Evolutionary conservation across 35 echinoderm and acorn worm genomes (phyloP).

Genomic region (Lytechinus pictus): DNA sequence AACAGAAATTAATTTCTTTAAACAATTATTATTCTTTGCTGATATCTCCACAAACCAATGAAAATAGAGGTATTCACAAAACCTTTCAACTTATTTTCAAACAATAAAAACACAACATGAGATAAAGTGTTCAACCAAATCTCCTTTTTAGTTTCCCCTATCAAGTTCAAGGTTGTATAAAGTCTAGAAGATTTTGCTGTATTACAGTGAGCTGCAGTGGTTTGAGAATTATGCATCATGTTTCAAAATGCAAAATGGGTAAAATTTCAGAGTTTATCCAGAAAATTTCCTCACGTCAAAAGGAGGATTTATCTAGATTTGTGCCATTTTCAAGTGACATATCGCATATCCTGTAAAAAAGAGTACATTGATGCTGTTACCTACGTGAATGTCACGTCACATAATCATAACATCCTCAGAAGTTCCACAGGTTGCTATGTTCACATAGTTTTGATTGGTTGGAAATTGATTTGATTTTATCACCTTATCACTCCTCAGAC

Average conservation of each 20-base stretch:
- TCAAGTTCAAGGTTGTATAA: neutral
- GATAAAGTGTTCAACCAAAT: too few species aligned
- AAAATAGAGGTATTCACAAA: too few species aligned
- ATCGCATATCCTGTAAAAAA: neutral
- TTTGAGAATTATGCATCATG: neutral
- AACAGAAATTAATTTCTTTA: too few species aligned
- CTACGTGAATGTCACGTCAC: neutral
- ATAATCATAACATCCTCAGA: neutral
- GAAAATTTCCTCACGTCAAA: constrained; percentile 3
- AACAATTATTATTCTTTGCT: too few species aligned
- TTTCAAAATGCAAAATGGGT: too few species aligned
- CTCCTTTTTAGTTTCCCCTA: too few species aligned
- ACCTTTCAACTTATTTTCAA: too few species aligned
- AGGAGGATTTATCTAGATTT: constrained; percentile 5
- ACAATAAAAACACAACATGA: too few species aligned
- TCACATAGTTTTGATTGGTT: neutral
- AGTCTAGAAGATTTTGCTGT: neutral
- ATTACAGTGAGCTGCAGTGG: neutral
- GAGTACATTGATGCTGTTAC: neutral
- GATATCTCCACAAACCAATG: too few species aligned
- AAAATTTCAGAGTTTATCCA: neutral
- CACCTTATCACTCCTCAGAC: too few species aligned
- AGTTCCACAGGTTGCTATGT: neutral
- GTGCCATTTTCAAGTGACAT: neutral
- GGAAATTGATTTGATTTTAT: too few species aligned